Evolutionary conservation across 2,113 vertebrate genomes (phyloP).

Genomic region (Oenanthe oenanthe): DNA sequence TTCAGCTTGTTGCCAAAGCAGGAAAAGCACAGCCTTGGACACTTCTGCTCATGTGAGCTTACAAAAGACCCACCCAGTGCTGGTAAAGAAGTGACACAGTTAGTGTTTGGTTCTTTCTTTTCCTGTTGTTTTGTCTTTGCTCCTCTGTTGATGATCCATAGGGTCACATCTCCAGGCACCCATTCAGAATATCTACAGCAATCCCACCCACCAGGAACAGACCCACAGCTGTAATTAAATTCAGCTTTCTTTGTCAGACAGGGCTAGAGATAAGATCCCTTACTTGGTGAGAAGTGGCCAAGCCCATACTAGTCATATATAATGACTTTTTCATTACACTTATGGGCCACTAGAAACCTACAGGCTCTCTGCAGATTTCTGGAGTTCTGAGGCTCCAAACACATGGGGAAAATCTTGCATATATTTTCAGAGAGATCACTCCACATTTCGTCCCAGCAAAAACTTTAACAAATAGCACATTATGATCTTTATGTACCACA

Average conservation of each 20-base stretch:
- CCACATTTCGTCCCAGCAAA: neutral
- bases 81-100: neutral
- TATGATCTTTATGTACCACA: neutral
- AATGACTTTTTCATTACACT: neutral
- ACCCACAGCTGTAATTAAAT: neutral
- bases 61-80: rapidly evolving
- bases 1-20: neutral
- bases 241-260: neutral
- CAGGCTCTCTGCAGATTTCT: neutral
- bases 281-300: neutral
- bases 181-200: neutral
- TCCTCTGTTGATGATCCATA: neutral
- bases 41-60: neutral
- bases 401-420: neutral
- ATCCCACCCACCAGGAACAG: neutral
- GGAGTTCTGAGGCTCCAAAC: neutral
- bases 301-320: neutral
- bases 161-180: neutral
- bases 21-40: neutral
- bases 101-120: neutral
- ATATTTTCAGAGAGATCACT: neutral
- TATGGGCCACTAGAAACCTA: neutral
- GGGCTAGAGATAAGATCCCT: neutral
- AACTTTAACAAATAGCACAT: neutral
- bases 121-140: neutral